A percentile compares a stretch with the other conserved stretches of the same genome.
Evolutionary conservation across 2,113 vertebrate genomes (phyloP).

Genomic region (Cinclus cinclus): DNA sequence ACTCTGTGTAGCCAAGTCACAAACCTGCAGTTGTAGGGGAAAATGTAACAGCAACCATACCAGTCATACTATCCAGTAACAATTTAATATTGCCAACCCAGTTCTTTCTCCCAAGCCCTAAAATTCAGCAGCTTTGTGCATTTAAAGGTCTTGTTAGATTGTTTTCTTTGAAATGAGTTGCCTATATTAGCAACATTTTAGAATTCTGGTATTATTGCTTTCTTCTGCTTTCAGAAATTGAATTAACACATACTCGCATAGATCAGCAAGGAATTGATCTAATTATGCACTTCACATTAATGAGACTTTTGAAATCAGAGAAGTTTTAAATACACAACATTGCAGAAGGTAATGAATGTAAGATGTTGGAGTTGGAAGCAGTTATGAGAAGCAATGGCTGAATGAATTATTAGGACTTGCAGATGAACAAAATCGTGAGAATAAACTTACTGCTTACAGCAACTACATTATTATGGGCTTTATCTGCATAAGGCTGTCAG

Average conservation of each 20-base stretch:
- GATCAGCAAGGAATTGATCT: background rate
- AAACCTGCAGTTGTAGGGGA: background rate
- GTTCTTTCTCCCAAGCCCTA: background rate
- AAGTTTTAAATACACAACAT: background rate
- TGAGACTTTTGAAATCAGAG: background rate
- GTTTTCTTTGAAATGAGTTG: background rate
- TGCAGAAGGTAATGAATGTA: background rate
- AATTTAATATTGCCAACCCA: background rate
- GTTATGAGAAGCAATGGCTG: background rate
- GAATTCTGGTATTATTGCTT: background rate
- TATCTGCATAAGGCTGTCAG: background rate
- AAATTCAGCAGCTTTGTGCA: background rate
- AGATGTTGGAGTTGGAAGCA: background rate
- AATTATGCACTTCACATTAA: background rate
- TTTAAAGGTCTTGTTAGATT: background rate
- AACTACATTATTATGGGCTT: background rate
- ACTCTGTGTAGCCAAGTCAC: background rate
- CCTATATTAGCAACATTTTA: background rate
- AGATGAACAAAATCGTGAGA: background rate
- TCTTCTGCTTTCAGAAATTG: background rate
- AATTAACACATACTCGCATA: background rate
- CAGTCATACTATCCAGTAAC: background rate
- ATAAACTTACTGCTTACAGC: background rate
- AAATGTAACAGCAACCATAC: background rate
- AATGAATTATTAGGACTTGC: background rate